phyloP scores from a whole-genome alignment of 92 coral and sea anemone species.

The Ricordea florida region DNA sequence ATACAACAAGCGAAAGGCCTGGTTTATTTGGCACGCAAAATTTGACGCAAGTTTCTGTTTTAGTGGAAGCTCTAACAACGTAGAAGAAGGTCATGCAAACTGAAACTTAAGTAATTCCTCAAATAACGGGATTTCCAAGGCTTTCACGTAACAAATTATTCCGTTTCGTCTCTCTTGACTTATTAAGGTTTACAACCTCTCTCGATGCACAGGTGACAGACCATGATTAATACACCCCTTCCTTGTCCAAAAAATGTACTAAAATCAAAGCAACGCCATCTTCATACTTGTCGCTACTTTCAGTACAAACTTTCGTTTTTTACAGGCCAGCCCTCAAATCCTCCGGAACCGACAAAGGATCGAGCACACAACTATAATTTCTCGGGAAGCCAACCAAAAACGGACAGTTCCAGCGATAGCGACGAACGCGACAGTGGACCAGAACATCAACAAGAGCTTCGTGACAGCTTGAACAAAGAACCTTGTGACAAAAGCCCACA shows the following conservation, averaged over 20 bases:
- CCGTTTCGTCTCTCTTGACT: not conserved
- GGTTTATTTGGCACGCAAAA: no score
- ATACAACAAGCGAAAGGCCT: no score
- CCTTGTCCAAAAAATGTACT: no score
- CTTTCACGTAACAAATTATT: not conserved
- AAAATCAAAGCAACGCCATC: no score
- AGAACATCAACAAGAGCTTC: slow-evolving; percentile 1
- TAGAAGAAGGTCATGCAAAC: no score
- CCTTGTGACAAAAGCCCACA: not conserved
- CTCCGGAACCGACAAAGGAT: slow-evolving; percentile 22
- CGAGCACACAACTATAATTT: not conserved
- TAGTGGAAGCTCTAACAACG: no score
- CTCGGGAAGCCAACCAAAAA: not conserved
- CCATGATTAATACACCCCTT: no score
- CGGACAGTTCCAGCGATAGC: not conserved
- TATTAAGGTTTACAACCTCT: no score
- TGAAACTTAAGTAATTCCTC: no score
- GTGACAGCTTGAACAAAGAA: slow-evolving; percentile 17
- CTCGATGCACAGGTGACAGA: no score
- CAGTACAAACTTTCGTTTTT: not conserved
- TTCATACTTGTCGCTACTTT: no score
- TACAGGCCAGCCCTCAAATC: slow-evolving; percentile 9
- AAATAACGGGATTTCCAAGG: not conserved
- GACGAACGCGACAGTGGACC: not conserved
- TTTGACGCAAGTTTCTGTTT: no score